Percentiles rank a stretch among this genome's conserved stretches.
Conservation (phyloP, 2,888 invertebrate species). For the Dorcus parallelipipedus region DNA sequence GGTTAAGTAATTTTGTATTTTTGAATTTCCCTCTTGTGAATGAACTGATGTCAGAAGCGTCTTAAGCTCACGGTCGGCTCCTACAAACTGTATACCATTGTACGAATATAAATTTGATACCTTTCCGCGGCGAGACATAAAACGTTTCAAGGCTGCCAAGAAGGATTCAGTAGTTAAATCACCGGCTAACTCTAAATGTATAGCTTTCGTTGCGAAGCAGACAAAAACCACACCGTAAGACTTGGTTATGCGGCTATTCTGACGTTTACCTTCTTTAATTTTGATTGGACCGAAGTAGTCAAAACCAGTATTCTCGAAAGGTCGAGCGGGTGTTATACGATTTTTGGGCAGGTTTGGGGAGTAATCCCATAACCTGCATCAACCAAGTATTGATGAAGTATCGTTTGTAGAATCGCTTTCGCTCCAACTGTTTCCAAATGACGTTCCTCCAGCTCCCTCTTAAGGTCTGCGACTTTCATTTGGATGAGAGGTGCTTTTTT, state of each 20-base stretch:
- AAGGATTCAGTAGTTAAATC: constrained; percentile 34
- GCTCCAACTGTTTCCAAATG: too few relatives aligned
- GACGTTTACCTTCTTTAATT: constrained; percentile 8
- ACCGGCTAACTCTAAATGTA: constrained; percentile 37
- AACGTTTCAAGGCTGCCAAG: constrained; percentile 32
- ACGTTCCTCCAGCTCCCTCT: too few relatives aligned
- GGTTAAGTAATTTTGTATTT: too few relatives aligned
- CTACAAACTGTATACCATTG: constrained; percentile 36
- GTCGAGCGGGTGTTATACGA: background rate
- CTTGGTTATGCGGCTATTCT: constrained; percentile 11
- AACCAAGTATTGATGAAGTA: too few relatives aligned
- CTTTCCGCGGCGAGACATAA: constrained; percentile 32
- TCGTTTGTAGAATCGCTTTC: too few relatives aligned
- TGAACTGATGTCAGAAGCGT: too few relatives aligned
- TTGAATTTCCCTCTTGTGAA: too few relatives aligned
- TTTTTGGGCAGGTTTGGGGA: constrained; percentile 2
- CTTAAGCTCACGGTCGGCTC: constrained; percentile 28
- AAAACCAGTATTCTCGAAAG: constrained; percentile 13
- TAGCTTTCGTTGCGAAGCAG: constrained; percentile 34
- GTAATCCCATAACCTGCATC: too few relatives aligned
- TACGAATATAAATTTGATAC: constrained; percentile 31
- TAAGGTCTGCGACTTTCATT: too few relatives aligned
- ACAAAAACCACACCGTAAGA: constrained; percentile 30
- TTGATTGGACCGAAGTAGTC: constrained; percentile 21
- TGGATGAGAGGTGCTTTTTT: too few relatives aligned